These are phyloP conservation scores for Nyctibius bracteatus DNA, from an alignment of 2,113 vertebrate species.

Conservation along the genomic window DNA sequence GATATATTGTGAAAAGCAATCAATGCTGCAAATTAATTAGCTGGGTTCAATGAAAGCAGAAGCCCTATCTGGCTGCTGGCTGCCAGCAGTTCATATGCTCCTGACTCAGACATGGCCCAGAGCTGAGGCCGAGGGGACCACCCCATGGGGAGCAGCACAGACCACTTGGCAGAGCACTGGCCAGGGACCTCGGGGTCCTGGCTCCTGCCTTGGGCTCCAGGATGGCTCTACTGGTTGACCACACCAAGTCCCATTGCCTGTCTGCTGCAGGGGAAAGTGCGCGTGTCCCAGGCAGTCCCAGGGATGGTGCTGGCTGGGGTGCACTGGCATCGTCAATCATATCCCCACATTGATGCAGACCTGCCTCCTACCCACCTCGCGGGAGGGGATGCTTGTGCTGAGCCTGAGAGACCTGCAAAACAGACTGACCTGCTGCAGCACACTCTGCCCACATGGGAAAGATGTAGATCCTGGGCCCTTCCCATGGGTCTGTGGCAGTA, in stretches of 20 bases:
- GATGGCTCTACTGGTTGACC: neutral
- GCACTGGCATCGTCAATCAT: neutral
- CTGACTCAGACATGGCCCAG: accelerated
- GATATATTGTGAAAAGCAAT: slow-evolving; percentile 7
- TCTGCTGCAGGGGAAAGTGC: accelerated
- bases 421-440: neutral
- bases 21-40: slow-evolving; percentile 43
- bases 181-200: neutral
- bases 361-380: neutral
- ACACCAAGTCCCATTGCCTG: neutral
- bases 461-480: too few relatives aligned
- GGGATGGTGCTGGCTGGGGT: neutral
- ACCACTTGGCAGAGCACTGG: neutral
- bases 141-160: neutral
- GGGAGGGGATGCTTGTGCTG: neutral
- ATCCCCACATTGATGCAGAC: neutral
- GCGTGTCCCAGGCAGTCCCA: accelerated
- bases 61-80: neutral
- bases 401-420: neutral
- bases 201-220: neutral
- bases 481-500: neutral
- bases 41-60: neutral
- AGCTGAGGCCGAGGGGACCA: neutral
- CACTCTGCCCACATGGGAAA: accelerated
- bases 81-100: neutral